Evolutionary conservation across 2,797 vertebrate genomes (phyloP), one percentile per base, ranked within the genome.

Genomic region (Sandelia bainsii): DNA sequence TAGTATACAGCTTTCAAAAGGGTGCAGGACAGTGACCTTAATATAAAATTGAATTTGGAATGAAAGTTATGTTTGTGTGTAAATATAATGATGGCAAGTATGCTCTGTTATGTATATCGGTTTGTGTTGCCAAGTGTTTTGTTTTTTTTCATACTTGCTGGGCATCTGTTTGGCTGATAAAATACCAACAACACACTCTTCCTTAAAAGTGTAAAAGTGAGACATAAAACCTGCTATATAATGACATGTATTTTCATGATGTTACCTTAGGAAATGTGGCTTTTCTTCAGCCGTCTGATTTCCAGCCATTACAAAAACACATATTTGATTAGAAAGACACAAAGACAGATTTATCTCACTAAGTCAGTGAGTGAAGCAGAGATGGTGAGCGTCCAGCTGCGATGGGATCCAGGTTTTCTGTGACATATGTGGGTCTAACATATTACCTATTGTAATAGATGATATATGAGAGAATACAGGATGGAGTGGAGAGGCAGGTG

Each of bases 381-480:
- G 54, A 32, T 42, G 37, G 65, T 57, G 44, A 52, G 8, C 6
- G 19, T 74, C 54, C 67, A 80, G 49, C 76, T 90, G 77, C 5
- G 34, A 66, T 27, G 58, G 61, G 62, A 79, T 81, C 81, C 87
- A 87, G 72, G 85, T 90, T 81, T 89, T 64, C 59, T 45, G 65
- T 66, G 57, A 53, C 81, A 66, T 87, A 80, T 75, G 59, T 57
- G 73, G 69, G 20, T 81, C 75, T 82, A 71, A 82, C 79, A 79
- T 86, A 83, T 91, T 79, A 86, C 78, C 75, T 79, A 32, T 80
- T 85, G 50, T 85, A 84, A 76, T 77, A 71, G 69, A 88, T 90
- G 90, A 90, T 88, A 22, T 87, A 88, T 86, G 82, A 87, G 82
- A 71, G 58, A 78, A 72, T 42, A 6, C 39, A 57, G 61, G 42